Evolutionary conservation across 2,797 vertebrate genomes (phyloP), one percentile per base, ranked within the genome.

Genomic region (Neostethus bicornis): DNA sequence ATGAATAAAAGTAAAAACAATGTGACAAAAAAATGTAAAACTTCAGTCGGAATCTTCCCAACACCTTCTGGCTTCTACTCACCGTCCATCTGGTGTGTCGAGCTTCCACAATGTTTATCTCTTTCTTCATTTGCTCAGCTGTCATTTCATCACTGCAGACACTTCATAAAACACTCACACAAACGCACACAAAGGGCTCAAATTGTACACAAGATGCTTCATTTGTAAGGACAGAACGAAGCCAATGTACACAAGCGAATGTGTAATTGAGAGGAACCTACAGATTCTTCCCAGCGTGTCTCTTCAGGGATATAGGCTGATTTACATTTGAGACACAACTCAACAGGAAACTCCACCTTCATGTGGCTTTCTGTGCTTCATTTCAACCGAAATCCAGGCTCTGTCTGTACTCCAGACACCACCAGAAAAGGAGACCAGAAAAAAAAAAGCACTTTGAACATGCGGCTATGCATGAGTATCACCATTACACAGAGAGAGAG

Each of bases 61-160:
- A 60, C 6, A 26, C 53, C 46, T 39, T 56, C 59, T 73, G 73
- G 70, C 64, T 59, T 11, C 57, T 2, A 43, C 60, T 66, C 41
- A 9, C 19, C 58, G 39, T 76, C 80, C 84, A 76, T 80, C 75
- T 83, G 82, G 70, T 60, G 62, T 5, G 52, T 75, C 68, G 24
- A 61, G 45, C 82, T 77, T 69, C 61, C 83, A 82, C 57, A 7
- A 80, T 77, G 81, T 75, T 76, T 70, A 55, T 57, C 59, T 59
- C 65, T 53, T 51, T 52, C 73, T 76, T 72, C 60, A 78, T 87
- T 86, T 87, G 79, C 66, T 86, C 83, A 86, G 84, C 85, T 85
- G 84, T 65, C 77, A 69, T 45, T 55, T 76, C 66, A 47, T 68
- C 63, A 58, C 66, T 16, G 24, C 58, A 72, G 50, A 71, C 29